phyloP scores from a whole-genome alignment of 2,888 invertebrate species.

The Yponomeuta plumbellus region DNA sequence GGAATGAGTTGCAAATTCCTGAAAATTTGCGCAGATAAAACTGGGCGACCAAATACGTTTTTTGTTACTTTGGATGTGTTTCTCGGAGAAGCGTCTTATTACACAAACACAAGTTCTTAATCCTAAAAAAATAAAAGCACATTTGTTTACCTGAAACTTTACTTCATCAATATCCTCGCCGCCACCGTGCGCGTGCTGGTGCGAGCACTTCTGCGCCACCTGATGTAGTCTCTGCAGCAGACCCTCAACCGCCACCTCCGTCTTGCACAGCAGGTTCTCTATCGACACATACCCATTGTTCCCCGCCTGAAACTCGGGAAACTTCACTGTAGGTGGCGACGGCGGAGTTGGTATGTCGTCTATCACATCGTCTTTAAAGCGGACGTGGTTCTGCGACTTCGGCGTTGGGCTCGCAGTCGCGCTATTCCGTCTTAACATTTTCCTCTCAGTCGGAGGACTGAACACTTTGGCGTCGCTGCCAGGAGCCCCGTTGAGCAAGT shows the following conservation, averaged over 20 bases:
- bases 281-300: slow-evolving; percentile 77
- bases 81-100: no score
- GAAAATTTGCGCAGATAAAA: no score
- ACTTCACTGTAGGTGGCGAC: slow-evolving; percentile 61
- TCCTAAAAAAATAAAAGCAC: neutral
- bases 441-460: slow-evolving; percentile 57
- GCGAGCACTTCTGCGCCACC: slow-evolving; percentile 82
- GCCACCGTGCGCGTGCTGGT: slow-evolving; percentile 85
- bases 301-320: slow-evolving; percentile 54
- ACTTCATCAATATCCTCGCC: slow-evolving; percentile 85
- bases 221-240: slow-evolving; percentile 81
- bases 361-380: slow-evolving; percentile 64
- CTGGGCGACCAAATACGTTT: no score
- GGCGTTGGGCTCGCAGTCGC: slow-evolving; percentile 48
- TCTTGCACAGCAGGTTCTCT: slow-evolving; percentile 80
- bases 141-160: slow-evolving; percentile 85
- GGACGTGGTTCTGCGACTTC: slow-evolving; percentile 63
- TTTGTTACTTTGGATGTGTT: no score
- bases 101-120: no score
- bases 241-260: slow-evolving; percentile 82
- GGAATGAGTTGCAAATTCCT: no score
- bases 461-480: slow-evolving; percentile 51
- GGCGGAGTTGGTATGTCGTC: slow-evolving; percentile 69
- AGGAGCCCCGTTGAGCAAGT: slow-evolving; percentile 61
- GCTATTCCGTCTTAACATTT: slow-evolving; percentile 46